phyloP scores from a whole-genome alignment of 1,140 invertebrate genomes.

The Tenebrio molitor region DNA sequence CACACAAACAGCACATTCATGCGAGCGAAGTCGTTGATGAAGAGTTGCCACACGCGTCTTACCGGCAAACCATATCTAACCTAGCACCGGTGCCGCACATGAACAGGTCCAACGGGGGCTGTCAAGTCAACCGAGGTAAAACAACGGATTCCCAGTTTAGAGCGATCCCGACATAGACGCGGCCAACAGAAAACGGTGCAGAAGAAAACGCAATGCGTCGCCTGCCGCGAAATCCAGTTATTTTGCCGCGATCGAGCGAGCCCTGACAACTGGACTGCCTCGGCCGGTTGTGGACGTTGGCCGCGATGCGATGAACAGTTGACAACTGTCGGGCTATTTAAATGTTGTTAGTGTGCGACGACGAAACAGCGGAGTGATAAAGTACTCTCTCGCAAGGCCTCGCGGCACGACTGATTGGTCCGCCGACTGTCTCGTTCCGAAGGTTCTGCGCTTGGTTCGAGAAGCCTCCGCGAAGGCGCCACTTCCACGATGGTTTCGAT shows the following conservation, averaged over 20 bases:
- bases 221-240: not conserved
- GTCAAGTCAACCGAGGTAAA: not conserved
- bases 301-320: not conserved
- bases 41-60: constrained; percentile 10
- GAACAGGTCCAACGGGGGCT: not conserved
- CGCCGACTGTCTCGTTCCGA: constrained; percentile 24
- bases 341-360: constrained; percentile 26
- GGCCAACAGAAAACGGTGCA: not conserved
- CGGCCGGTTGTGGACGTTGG: constrained; percentile 15
- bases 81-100: constrained; percentile 21
- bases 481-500: constrained; percentile 48
- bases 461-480: constrained; percentile 48
- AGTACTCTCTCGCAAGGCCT: constrained; percentile 41
- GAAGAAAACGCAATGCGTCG: constrained; percentile 11
- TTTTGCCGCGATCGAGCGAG: too few species aligned
- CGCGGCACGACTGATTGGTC: constrained; percentile 51
- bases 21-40: not conserved
- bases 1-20: constrained; percentile 46
- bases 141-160: not conserved
- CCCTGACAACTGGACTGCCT: not conserved
- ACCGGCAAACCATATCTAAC: constrained; percentile 42
- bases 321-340: constrained; percentile 35
- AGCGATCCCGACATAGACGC: not conserved
- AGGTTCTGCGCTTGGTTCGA: constrained; percentile 30
- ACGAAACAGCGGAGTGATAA: constrained; percentile 28